Evolutionary conservation across 2,888 invertebrate genomes (phyloP).

Genomic region (Drosophila silvestris): DNA sequence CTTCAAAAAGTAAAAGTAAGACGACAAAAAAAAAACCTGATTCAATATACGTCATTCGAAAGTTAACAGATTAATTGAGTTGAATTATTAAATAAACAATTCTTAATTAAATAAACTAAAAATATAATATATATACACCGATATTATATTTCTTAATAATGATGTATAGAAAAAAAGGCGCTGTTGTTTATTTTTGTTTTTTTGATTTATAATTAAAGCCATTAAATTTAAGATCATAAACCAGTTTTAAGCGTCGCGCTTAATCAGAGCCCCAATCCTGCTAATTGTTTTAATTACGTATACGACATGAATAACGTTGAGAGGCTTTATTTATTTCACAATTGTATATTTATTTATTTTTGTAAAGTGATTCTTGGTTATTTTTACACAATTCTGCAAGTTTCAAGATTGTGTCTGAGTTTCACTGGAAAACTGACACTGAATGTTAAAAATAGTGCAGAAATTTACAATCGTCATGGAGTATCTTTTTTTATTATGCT

Average conservation of each 20-base stretch:
- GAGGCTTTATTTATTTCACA: slow-evolving; percentile 8
- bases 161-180: neutral
- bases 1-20: neutral
- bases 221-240: slow-evolving; percentile 16
- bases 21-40: neutral
- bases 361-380: neutral
- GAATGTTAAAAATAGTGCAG: slow-evolving; percentile 22
- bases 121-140: neutral
- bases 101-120: neutral
- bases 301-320: slow-evolving; percentile 25
- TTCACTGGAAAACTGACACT: slow-evolving; percentile 31
- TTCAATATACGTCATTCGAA: neutral
- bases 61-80: neutral
- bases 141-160: neutral
- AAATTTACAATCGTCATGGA: slow-evolving; percentile 24
- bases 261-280: slow-evolving; percentile 15
- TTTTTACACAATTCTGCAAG: slow-evolving; percentile 5
- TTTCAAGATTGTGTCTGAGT: slow-evolving; percentile 13
- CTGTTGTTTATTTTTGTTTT: slow-evolving; percentile 3
- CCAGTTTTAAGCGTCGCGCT: slow-evolving; percentile 20
- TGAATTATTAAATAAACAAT: neutral
- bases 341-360: slow-evolving; percentile 1
- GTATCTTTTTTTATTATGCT: slow-evolving; percentile 9
- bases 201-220: slow-evolving; percentile 28
- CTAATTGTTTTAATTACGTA: slow-evolving; percentile 46